Conservation (phyloP, 2,797 vertebrate species). For the Phataginus tetradactyla region DNA sequence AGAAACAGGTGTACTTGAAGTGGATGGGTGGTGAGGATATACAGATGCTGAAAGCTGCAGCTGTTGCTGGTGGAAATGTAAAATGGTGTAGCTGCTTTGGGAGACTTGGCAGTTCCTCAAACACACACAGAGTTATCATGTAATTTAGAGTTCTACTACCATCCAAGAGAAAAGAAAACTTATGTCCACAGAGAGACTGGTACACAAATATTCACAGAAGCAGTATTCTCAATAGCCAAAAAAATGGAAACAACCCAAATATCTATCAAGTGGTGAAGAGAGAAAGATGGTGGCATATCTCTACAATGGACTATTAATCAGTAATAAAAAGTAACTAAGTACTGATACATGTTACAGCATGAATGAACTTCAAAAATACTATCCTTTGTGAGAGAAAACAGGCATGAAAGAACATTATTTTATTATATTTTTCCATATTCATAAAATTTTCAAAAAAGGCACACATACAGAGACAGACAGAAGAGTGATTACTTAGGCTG, state of each 20-base stretch:
- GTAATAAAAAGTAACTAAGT: not conserved
- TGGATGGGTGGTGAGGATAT: not conserved
- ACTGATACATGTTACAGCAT: not conserved
- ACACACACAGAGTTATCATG: not conserved
- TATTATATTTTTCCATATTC: not conserved
- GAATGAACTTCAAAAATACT: not conserved
- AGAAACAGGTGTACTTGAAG: not conserved
- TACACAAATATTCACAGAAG: not conserved
- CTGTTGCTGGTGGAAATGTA: not conserved
- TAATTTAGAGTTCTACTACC: not conserved
- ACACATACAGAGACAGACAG: not conserved
- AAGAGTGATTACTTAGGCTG: not conserved
- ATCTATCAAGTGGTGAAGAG: not conserved
- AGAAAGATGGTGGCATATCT: not conserved
- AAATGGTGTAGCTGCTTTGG: not conserved
- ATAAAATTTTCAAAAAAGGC: not conserved
- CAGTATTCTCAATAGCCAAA: not conserved
- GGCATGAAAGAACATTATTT: not conserved
- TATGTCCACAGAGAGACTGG: not conserved
- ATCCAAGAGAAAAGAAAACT: not conserved
- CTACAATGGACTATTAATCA: not conserved
- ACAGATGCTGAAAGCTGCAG: not conserved
- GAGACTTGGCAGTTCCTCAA: not conserved
- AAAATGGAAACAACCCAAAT: not conserved
- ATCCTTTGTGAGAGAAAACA: not conserved